These are phyloP conservation scores for Meloe dianella DNA, from an alignment of 2,888 invertebrate genomes.

Conservation along the genomic window DNA sequence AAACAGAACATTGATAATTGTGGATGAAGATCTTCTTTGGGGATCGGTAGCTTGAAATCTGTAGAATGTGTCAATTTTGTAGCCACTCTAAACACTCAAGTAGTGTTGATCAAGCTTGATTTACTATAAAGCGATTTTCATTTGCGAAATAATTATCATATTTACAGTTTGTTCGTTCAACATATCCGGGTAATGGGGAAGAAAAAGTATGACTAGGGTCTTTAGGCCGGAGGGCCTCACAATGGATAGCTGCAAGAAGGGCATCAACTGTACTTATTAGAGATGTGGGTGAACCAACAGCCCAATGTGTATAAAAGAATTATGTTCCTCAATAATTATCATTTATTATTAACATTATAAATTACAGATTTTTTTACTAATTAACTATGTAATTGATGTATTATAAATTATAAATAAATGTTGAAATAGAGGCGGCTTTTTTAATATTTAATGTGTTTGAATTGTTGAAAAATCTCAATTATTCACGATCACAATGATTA, in stretches of 20 bases:
- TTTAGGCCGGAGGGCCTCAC: slow-evolving; percentile 54
- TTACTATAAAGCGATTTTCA: neutral
- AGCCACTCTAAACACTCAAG: too few species aligned
- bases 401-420: slow-evolving; percentile 4
- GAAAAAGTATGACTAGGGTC: slow-evolving; percentile 83
- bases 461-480: neutral
- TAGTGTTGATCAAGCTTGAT: too few species aligned
- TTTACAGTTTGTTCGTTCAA: slow-evolving; percentile 79
- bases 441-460: neutral
- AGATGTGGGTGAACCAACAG: slow-evolving; percentile 52
- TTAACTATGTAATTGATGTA: neutral
- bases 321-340: neutral
- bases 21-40: too few species aligned
- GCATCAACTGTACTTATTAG: slow-evolving; percentile 45
- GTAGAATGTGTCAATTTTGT: too few species aligned
- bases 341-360: neutral
- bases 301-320: slow-evolving; percentile 46
- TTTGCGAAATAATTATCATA: neutral
- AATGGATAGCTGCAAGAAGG: slow-evolving; percentile 53
- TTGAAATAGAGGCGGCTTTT: neutral
- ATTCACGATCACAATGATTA: neutral
- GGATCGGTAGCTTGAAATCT: too few species aligned
- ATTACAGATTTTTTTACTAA: neutral
- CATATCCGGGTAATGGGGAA: slow-evolving; percentile 72
- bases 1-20: neutral